Percentiles rank a stretch among this genome's conserved stretches.
These are phyloP conservation scores for Agonopterix alstromeriana DNA, from an alignment of 2,888 invertebrate genomes.

Conservation along the genomic window DNA sequence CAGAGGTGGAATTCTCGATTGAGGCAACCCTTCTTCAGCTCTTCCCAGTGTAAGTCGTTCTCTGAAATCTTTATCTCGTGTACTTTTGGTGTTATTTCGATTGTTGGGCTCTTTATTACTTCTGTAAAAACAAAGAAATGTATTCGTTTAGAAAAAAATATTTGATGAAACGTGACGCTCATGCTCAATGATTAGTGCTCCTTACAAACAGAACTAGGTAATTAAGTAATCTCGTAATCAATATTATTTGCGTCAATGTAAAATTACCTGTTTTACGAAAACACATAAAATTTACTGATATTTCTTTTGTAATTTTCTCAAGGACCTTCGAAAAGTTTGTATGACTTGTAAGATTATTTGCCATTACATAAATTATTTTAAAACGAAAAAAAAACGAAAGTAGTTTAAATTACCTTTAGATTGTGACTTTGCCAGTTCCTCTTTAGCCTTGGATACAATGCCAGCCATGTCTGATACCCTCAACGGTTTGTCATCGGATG, in stretches of 20 bases:
- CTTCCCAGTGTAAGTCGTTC: constrained; percentile 97
- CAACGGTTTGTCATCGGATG: constrained; percentile 78
- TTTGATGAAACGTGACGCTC: background rate
- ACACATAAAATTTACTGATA: too few species aligned
- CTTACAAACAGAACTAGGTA: background rate
- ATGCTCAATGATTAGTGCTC: background rate
- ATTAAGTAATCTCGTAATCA: too few species aligned
- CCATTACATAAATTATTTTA: background rate
- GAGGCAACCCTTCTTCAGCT: constrained; percentile 83
- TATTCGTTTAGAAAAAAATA: too few species aligned
- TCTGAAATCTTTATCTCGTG: constrained; percentile 90
- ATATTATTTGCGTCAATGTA: too few species aligned
- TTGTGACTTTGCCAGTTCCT: constrained; percentile 91
- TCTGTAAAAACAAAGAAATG: constrained; percentile 54
- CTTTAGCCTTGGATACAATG: constrained; percentile 94
- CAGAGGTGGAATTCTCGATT: constrained; percentile 88
- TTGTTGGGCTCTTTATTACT: constrained; percentile 82
- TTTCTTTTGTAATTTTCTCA: too few species aligned
- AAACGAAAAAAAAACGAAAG: too few species aligned
- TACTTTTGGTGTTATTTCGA: constrained; percentile 80
- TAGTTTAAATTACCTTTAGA: constrained; percentile 77
- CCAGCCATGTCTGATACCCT: constrained; percentile 92
- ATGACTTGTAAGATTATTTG: background rate
- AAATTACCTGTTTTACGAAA: too few species aligned
- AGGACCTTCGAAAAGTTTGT: background rate